These are phyloP conservation scores for Clavelina lepadiformis DNA, from an alignment of 23 tunicate species.

Conservation along the genomic window DNA sequence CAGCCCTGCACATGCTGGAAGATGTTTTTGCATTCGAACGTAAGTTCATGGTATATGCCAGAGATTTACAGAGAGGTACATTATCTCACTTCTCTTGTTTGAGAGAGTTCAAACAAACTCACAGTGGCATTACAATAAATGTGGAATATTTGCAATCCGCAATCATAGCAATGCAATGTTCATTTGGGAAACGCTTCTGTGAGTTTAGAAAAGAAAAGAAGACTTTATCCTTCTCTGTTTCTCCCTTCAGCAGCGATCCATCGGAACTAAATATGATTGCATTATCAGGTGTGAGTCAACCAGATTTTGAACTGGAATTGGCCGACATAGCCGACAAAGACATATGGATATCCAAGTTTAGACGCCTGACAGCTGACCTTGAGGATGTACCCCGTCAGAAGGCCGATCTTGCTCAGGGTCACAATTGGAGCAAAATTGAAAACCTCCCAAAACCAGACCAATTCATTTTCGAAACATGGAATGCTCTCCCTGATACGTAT, in stretches of 20 bases:
- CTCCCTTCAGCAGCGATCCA: conserved; percentile 29
- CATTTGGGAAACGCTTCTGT: conserved; percentile 28
- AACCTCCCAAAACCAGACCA: conserved; percentile 30
- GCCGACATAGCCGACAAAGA: conserved; percentile 33
- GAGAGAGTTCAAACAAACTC: conserved; percentile 31
- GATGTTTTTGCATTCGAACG: conserved; percentile 27
- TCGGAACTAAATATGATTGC: conserved; percentile 18
- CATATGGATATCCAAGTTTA: conserved; percentile 31
- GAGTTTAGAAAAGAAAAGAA: conserved; percentile 29
- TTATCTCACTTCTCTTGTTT: conserved; percentile 24
- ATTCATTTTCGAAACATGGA: conserved; percentile 23
- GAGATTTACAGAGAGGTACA: conserved; percentile 38
- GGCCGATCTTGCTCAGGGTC: conserved; percentile 24
- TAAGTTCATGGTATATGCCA: conserved; percentile 29
- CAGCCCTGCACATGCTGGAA: conserved; percentile 31
- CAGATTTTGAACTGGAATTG: conserved; percentile 34
- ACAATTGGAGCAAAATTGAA: conserved; percentile 26
- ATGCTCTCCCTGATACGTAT: conserved; percentile 11
- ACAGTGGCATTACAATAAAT: conserved; percentile 21
- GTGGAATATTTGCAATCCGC: conserved; percentile 23
- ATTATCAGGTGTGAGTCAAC: conserved; percentile 28
- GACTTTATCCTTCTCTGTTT: conserved; percentile 28
- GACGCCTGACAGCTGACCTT: conserved; percentile 39
- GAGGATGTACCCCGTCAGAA: conserved; percentile 30
- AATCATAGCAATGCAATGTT: conserved; percentile 22